These are phyloP conservation scores for Bursaphelenchus mucronatus DNA, from an alignment of 1,140 invertebrate species.

Conservation along the genomic window DNA sequence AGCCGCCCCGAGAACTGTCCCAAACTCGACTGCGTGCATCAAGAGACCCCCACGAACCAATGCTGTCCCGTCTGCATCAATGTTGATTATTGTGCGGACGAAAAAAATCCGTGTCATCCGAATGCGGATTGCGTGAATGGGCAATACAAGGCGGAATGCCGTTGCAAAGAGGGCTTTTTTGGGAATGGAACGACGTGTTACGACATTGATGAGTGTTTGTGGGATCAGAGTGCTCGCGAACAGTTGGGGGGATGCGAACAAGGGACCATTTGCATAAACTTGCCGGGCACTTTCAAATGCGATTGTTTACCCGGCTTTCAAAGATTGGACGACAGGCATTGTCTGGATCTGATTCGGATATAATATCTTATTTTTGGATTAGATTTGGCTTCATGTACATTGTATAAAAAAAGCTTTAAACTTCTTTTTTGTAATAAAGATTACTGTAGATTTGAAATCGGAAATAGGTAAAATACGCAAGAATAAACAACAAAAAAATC, in stretches of 20 bases:
- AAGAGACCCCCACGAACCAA: constrained; percentile 52
- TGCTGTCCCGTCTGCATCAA: constrained; percentile 53
- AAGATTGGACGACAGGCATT: constrained; percentile 43
- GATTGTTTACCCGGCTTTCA: constrained; percentile 53
- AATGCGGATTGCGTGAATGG: constrained; percentile 50
- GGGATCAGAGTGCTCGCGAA: constrained; percentile 42
- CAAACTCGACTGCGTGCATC: constrained; percentile 36
- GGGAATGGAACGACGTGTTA: constrained; percentile 50
- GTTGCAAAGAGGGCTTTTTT: constrained; percentile 54
- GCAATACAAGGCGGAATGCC: constrained; percentile 37
- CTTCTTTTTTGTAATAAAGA: too few relatives aligned
- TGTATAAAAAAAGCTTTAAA: too few relatives aligned
- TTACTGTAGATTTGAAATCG: too few relatives aligned
- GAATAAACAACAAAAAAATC: too few relatives aligned
- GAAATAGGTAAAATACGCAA: too few relatives aligned
- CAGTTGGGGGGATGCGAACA: constrained; percentile 45
- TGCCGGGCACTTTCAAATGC: constrained; percentile 53
- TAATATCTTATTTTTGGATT: constrained; percentile 8
- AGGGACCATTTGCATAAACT: constrained; percentile 50
- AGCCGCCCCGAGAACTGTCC: constrained; percentile 45
- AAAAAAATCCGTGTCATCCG: constrained; percentile 33
- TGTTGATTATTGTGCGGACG: constrained; percentile 38
- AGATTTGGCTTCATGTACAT: not conserved
- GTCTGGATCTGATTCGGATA: constrained; percentile 49
- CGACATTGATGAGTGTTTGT: constrained; percentile 52